Evolutionary conservation across 2,888 invertebrate genomes (phyloP), one percentile per base, ranked within the genome.

Genomic region (Macrophya annulata): DNA sequence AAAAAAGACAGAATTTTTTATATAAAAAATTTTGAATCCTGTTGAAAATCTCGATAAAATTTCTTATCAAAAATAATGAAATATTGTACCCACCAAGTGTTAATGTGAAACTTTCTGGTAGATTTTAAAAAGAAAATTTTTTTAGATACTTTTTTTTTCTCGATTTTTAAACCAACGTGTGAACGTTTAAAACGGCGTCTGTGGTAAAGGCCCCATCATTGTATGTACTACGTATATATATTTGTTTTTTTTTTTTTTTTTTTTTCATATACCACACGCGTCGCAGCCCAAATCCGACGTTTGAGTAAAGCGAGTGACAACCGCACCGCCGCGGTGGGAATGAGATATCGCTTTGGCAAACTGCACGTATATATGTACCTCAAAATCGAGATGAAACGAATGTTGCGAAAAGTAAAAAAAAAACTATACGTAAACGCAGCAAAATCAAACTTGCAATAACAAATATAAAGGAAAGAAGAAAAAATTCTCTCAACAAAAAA

Each of bases 331-430:
- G 25, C 12, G 4, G 25, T n/a, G 25, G 21, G 62, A 31, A 10
- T 62, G 25, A n/a, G 62, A n/a, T 17, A 4, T 55, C 9, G 55
- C 31, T 55, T 17, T 55, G n/a, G 31, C 31, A 31, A 31, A 31
- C 31, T 31, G 9, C 9, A 51, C 12, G 51, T 51, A 17, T 51
- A 51, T 51, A 17, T 37, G 40, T 4, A 71, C n/a, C 17, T 31
- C n/a, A 17, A 71, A 25, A 71, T 40, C 71, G 40, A 37, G 40
- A 37, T 31, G 40, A 72, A 43, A 72, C 62, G 62, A n/a, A 72
- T 43, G 71, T 4, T 76, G 76, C 45, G 25, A 48, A 76, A 76
- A 48, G 76, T 76, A 48, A 76, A 76, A 74, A 74, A n/a, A n/a
- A n/a, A n/a, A n/a, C n/a, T 48, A 76, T 40, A 72, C 25, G 48